Evolutionary conservation across 2,888 invertebrate species (phyloP), one percentile per base, ranked within the genome.

Genomic region (Drosophila meridiana): DNA sequence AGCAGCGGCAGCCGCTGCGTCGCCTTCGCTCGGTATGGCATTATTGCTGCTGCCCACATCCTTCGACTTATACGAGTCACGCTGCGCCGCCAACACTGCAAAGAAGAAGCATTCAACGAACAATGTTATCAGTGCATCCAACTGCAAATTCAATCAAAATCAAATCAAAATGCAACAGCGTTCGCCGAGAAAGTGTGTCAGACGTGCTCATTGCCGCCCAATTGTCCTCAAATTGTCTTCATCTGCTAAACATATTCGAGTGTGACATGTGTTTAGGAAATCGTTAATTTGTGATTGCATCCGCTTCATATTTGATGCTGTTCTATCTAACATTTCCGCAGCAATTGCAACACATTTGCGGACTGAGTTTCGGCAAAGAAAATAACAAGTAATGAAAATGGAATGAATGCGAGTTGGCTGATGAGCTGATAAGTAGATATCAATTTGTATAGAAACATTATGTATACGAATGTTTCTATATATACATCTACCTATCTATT

Each of bases 51-150:
- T 90, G 73, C 89, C 82, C 61, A 90, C 73, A 77, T 92, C 92
- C 82, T 93, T 93, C 62, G 91, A 87, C 69, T 92, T 93, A 64
- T 89, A 87, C 38, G 92, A 89, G 72, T 93, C 93, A 57, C 93
- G 91, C 83, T 93, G 93, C 65, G 93, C 92, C 66, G 92, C 92
- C 47, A 89, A 69, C 72, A 89, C 93, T 93, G 78, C 28, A 86
- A 28, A 40, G 50, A 56, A 32, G 43, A 45, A 45, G 8, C 28
- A 0, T n/a, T n/a, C 28, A 20, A n/a, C 11, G 32, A 52, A 52
- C 42, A 32, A 43, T 32, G 42, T 45, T 30, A 52, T 66, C 57
- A 55, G 30, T 40, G 32, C 30, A 32, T 13, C 4, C 38, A 7
- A 34, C 36, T 43, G 20, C 26, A 52, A 43, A 42, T 59, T 55